Evolutionary conservation across 1,140 invertebrate species (phyloP).

Genomic region (Achroia grisella): DNA sequence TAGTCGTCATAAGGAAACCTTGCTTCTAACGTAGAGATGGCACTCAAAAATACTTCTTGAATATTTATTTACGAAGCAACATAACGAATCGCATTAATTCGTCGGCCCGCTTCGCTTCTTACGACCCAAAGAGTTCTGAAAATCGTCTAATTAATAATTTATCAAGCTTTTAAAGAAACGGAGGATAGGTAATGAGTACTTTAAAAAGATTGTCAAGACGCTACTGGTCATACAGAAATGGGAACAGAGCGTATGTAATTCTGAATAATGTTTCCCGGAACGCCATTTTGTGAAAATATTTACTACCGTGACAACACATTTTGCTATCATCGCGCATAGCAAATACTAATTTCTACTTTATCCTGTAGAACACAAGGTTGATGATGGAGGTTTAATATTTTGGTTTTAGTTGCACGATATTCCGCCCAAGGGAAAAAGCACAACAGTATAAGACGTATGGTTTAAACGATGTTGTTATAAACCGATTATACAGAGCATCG

Average conservation of each 20-base stretch:
- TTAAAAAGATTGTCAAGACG: conserved; percentile 22
- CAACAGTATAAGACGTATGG: conserved; percentile 18
- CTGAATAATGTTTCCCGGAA: conserved; percentile 34
- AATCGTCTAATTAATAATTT: conserved; percentile 52
- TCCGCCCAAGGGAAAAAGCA: conserved; percentile 20
- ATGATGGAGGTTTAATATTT: background rate
- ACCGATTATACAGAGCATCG: conserved; percentile 20
- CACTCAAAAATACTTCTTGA: conserved; percentile 13
- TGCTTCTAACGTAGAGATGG: conserved; percentile 3
- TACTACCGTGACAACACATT: conserved; percentile 8
- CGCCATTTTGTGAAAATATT: conserved; percentile 39
- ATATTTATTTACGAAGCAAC: conserved; percentile 26
- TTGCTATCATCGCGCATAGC: background rate
- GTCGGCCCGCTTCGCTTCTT: conserved; percentile 11
- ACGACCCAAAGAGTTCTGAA: conserved; percentile 25
- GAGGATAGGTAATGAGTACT: conserved; percentile 36
- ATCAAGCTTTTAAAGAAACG: conserved; percentile 45
- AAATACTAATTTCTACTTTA: conserved; percentile 4
- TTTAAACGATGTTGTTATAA: conserved; percentile 28
- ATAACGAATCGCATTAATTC: conserved; percentile 17
- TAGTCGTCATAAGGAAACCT: background rate
- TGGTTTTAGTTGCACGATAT: background rate
- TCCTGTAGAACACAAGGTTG: background rate
- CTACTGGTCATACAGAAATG: conserved; percentile 33
- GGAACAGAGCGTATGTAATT: conserved; percentile 38